Evolutionary conservation across 35 echinoderm and acorn worm genomes (phyloP), one percentile per base, ranked within the genome.

Genomic region (Lytechinus pictus): DNA sequence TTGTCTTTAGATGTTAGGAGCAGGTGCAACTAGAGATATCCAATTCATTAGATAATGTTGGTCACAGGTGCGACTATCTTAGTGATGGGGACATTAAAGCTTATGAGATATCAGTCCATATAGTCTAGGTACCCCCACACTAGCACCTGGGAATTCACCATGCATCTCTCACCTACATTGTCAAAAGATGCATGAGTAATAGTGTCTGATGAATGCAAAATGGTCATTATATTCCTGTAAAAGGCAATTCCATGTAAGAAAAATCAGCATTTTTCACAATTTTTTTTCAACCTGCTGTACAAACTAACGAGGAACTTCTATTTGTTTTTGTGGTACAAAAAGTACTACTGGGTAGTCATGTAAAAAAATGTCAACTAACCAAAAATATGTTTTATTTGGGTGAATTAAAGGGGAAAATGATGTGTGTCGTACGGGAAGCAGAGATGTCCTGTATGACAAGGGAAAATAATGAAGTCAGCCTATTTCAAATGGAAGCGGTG

Each of bases 31-130:
- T 57, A 27, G 92, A 93, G 92, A 93, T 93, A 93, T 93, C 55
- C 92, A 93, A 93, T 93, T 93, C 92, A 93, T 93, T 93, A 93
- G 92, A 57, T 93, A 93, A 93, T 93, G 92, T 57, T 27, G 92
- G 92, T 33, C 92, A 93, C 92, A 93, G 92, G 92, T 93, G 92
- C 54, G 53, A 10, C 53, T 55, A 24, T 24, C 53, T 14, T 24
- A 16, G 53, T 54, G 27, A 27, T 57, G 53, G 52, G 92, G 92
- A 93, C 54, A 93, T 93, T 93, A 93, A 79, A 54, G 53, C 53
- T 93, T 93, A 93, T 55, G 92, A 93, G 88, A 9, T 90, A 54
- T 27, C 88, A 10, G 19, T 60, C 57, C 9, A 44, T 44, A 79
- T 79, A 79, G 12, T 79, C 66, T 79, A 79, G 66, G 19, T 79